Evolutionary conservation across 2,797 vertebrate species (phyloP).

Genomic region (Girardinus metallicus): DNA sequence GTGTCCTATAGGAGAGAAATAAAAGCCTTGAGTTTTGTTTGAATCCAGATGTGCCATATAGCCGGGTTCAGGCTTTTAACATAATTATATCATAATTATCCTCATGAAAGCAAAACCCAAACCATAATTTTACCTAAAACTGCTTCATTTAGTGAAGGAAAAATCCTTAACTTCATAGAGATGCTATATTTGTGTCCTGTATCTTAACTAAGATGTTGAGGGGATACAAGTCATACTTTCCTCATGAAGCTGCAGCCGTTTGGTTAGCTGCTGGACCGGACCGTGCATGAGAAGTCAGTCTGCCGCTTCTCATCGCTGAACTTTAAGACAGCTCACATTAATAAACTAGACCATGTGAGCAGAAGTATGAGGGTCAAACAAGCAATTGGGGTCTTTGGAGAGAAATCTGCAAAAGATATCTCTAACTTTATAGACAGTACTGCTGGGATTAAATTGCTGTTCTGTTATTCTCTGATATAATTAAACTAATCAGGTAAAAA

Average conservation of each 20-base stretch:
- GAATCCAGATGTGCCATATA: constrained; percentile 58
- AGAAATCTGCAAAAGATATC: constrained; percentile 51
- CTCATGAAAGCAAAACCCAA: constrained; percentile 39
- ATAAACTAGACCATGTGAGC: constrained; percentile 14
- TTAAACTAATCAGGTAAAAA: constrained; percentile 6
- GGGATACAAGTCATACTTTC: constrained; percentile 5
- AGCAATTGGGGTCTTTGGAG: constrained; percentile 12
- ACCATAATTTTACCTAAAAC: constrained; percentile 29
- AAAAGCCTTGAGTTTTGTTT: constrained; percentile 44
- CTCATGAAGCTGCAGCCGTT: constrained; percentile 31
- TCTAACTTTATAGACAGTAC: constrained; percentile 29
- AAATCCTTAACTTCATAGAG: neutral
- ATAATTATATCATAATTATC: constrained; percentile 63
- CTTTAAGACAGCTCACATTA: constrained; percentile 34
- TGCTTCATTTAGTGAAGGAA: constrained; percentile 2
- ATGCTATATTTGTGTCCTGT: constrained; percentile 16
- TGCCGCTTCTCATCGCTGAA: constrained; percentile 16
- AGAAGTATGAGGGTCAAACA: constrained; percentile 15
- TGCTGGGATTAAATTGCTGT: constrained; percentile 8
- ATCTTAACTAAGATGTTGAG: constrained; percentile 4
- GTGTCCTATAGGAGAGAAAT: constrained; percentile 31
- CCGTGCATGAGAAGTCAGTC: constrained; percentile 38
- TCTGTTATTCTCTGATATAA: neutral
- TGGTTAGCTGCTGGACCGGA: constrained; percentile 17
- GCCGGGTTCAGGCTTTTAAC: constrained; percentile 51